Percentiles rank a stretch among this genome's conserved stretches.
Conservation (phyloP, 2,797 vertebrate species). For the Rhabdomys pumilio region DNA sequence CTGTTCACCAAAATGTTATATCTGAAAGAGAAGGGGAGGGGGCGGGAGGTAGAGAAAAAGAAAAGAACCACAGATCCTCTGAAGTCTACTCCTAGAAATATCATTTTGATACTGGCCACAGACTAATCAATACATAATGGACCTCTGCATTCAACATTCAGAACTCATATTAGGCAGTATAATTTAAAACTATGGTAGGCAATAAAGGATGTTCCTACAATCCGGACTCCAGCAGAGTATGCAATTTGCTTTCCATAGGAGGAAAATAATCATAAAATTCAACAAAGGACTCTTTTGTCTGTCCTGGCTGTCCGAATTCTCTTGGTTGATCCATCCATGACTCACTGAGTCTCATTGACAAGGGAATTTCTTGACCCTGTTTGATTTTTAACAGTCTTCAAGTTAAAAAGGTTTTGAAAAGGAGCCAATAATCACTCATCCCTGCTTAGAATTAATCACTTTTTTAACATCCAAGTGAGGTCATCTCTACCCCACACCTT, state of each 20-base stretch:
- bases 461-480: background rate
- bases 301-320: slow-evolving; percentile 20
- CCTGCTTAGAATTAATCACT: slow-evolving; percentile 16
- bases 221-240: background rate
- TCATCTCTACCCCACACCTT: background rate
- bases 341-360: slow-evolving; percentile 1
- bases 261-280: slow-evolving; percentile 39
- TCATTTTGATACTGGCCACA: slow-evolving; percentile 50
- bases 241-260: background rate
- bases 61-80: slow-evolving; percentile 23
- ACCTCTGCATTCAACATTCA: slow-evolving; percentile 44
- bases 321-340: slow-evolving; percentile 36
- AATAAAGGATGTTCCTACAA: slow-evolving; percentile 57
- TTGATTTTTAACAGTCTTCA: slow-evolving; percentile 40
- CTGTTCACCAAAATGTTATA: slow-evolving; percentile 61
- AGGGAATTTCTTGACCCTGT: slow-evolving; percentile 12
- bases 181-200: background rate
- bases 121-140: slow-evolving; percentile 12
- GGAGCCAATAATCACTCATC: background rate
- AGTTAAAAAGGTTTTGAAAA: slow-evolving; percentile 9
- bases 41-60: background rate
- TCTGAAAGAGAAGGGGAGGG: background rate
- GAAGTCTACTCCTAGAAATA: background rate
- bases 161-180: slow-evolving; percentile 1
- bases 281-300: slow-evolving; percentile 48